phyloP scores from a whole-genome alignment of 2,113 vertebrate species.

The Scomber colias region DNA sequence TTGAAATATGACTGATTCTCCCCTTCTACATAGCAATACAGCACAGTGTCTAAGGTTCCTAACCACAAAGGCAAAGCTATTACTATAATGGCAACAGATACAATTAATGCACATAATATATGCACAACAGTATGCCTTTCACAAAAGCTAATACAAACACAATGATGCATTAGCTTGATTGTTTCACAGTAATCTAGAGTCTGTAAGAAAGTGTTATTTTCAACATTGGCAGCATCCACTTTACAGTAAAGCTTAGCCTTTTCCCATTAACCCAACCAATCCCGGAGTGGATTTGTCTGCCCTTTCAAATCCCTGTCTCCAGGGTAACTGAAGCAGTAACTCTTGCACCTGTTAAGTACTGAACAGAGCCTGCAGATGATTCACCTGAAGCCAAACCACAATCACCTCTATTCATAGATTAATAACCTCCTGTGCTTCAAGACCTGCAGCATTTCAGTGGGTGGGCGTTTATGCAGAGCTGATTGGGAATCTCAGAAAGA shows the following conservation, averaged over 20 bases:
- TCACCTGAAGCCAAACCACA: conserved; percentile 66
- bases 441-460: conserved; percentile 36
- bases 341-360: conserved; percentile 63
- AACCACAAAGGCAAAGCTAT: not conserved
- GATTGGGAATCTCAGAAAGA: not conserved
- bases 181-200: conserved; percentile 3
- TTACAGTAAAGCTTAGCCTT: conserved; percentile 32
- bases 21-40: not conserved
- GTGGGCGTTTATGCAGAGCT: conserved; percentile 1
- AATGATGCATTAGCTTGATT: not conserved
- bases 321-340: conserved; percentile 68
- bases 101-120: not conserved
- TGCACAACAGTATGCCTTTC: not conserved
- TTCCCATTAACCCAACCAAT: conserved; percentile 52
- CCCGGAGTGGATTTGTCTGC: conserved; percentile 32
- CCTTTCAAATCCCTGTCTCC: conserved; percentile 75
- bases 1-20: not conserved
- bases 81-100: not conserved
- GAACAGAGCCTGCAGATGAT: conserved; percentile 53
- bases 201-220: conserved; percentile 28
- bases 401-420: conserved; percentile 69
- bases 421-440: conserved; percentile 45
- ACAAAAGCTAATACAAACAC: conserved; percentile 16
- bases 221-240: conserved; percentile 22
- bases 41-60: not conserved